phyloP scores from a whole-genome alignment of 2,888 invertebrate species.

The Eilema sororculum region DNA sequence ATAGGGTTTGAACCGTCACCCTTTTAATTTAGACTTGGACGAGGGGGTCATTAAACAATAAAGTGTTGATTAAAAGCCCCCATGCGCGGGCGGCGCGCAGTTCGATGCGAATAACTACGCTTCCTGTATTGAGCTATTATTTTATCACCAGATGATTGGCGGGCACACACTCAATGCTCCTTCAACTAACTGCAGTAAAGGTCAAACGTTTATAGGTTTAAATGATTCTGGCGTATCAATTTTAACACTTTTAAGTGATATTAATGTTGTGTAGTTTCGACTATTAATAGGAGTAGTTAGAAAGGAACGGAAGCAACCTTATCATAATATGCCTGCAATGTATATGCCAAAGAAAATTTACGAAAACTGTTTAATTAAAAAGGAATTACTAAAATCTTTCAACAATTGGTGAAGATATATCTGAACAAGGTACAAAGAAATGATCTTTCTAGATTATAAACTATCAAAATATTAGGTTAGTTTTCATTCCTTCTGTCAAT shows the following conservation, averaged over 20 bases:
- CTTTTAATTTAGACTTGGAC: constrained; percentile 85
- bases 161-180: constrained; percentile 57
- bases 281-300: no score
- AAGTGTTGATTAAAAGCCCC: constrained; percentile 88
- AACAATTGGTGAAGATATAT: no score
- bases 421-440: no score
- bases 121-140: constrained; percentile 84
- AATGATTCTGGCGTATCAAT: constrained; percentile 2
- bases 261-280: neutral
- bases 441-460: no score
- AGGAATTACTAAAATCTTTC: no score
- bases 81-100: constrained; percentile 72
- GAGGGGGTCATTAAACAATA: constrained; percentile 87
- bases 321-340: no score
- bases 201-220: constrained; percentile 31
- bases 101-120: constrained; percentile 81
- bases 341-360: no score
- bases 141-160: constrained; percentile 86
- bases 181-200: constrained; percentile 45
- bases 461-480: no score
- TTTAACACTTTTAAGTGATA: neutral
- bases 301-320: no score
- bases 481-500: no score
- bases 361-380: no score
- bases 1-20: constrained; percentile 86